phyloP scores from a whole-genome alignment of 2,888 invertebrate species.

The Asteroscopus sphinx region DNA sequence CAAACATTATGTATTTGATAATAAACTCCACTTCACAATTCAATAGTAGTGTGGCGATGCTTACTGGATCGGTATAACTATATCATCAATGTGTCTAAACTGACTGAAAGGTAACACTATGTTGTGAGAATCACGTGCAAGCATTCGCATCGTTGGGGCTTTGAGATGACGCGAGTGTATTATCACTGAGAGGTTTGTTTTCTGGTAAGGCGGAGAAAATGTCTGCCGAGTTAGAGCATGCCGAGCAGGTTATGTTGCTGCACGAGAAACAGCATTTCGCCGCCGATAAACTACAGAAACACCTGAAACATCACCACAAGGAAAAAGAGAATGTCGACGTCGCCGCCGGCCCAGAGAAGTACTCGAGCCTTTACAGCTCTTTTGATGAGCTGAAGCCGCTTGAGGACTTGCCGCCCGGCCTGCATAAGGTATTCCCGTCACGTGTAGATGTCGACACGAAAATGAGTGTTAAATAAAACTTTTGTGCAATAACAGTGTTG shows the following conservation, averaged over 20 bases:
- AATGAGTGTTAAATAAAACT: slow-evolving; percentile 55
- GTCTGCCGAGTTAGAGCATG: slow-evolving; percentile 87
- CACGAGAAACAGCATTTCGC: slow-evolving; percentile 85
- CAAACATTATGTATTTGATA: background rate
- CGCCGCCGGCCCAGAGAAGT: slow-evolving; percentile 74
- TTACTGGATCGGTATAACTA: slow-evolving; percentile 48
- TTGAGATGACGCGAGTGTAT: slow-evolving; percentile 64
- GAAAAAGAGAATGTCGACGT: slow-evolving; percentile 68
- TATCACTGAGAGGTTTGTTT: slow-evolving; percentile 86
- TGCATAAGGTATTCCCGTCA: slow-evolving; percentile 81
- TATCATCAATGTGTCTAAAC: slow-evolving; percentile 70
- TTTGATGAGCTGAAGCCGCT: slow-evolving; percentile 84
- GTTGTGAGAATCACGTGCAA: slow-evolving; percentile 75
- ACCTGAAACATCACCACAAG: slow-evolving; percentile 68
- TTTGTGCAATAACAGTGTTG: slow-evolving; percentile 53
- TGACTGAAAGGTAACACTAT: slow-evolving; percentile 67
- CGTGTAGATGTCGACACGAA: slow-evolving; percentile 64
- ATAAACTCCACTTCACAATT: slow-evolving; percentile 34
- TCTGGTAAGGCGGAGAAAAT: slow-evolving; percentile 88
- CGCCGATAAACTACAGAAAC: slow-evolving; percentile 73
- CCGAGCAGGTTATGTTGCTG: slow-evolving; percentile 88
- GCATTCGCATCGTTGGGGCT: slow-evolving; percentile 74
- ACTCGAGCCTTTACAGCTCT: slow-evolving; percentile 83
- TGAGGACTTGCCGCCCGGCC: slow-evolving; percentile 78
- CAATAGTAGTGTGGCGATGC: slow-evolving; percentile 55